Evolutionary conservation across 1,140 invertebrate species (phyloP), one percentile per base, ranked within the genome.

Genomic region (Cryptotermes secundus): DNA sequence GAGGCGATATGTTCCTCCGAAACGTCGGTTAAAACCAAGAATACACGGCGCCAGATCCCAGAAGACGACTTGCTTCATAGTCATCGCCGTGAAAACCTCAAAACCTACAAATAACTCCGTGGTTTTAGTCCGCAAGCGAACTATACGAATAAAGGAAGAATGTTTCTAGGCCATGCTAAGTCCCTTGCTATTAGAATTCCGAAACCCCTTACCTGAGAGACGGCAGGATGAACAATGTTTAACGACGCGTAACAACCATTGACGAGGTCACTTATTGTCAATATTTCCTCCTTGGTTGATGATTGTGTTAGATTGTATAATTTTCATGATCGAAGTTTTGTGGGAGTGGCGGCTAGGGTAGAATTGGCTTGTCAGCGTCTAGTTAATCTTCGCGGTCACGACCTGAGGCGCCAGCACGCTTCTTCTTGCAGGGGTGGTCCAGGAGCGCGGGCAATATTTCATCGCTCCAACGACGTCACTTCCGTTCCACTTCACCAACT

Each of bases 381-480:
- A 49, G 45, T 19, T 49, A 49, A 1, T 72, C 59, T 31, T 26
- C 59, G 59, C 31, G 59, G 59, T 72, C 59, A 31, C 59, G 59
- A 72, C 59, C 26, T 10, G 1, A 26, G 59, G 59, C 59, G 59
- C 59, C 59, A 72, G 59, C 59, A 72, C 59, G 59, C 59, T 72
- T 31, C 59, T 72, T 72, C 59, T 72, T 72, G 59, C n/a, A 31
- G n/a, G 59, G 59, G 59, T 72, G 59, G 59, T 72, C 59, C 59
- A 72, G 59, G n/a, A 72, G 59, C 59, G 6, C n/a, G 59, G 59
- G 26, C 59, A 10, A 72, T 72, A 72, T n/a, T 72, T 72, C 59
- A 72, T 72, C 59, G 9, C 59, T 72, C 26, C 59, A 72, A 31
- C n/a, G 59, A 72, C 59, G 59, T 31, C 59, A 72, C 59, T 72